phyloP scores from a whole-genome alignment of 2,888 invertebrate species.

The Callyntrura guangdongensis region DNA sequence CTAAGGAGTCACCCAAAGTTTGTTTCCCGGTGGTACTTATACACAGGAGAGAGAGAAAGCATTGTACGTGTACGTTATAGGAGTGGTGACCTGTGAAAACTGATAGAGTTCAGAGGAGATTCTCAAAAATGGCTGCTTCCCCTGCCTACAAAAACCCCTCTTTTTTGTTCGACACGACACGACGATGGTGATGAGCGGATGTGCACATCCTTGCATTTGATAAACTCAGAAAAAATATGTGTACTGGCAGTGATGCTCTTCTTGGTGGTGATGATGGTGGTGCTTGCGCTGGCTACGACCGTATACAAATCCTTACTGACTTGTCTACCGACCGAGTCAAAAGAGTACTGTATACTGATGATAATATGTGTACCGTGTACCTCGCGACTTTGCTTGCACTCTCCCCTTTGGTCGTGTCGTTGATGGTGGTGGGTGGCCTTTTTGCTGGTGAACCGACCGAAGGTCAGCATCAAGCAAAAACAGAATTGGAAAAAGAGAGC shows the following conservation, averaged over 20 bases:
- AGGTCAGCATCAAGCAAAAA: slow-evolving; percentile 71
- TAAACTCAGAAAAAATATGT: slow-evolving; percentile 46
- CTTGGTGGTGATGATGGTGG: slow-evolving; percentile 31
- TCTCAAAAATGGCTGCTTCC: slow-evolving; percentile 73
- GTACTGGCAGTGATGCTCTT: slow-evolving; percentile 43
- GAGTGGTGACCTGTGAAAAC: slow-evolving; percentile 57
- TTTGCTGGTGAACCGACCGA: slow-evolving; percentile 75
- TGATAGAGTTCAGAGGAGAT: slow-evolving; percentile 64
- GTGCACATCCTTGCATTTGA: slow-evolving; percentile 76
- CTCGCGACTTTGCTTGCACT: slow-evolving; percentile 72
- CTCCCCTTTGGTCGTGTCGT: slow-evolving; percentile 74
- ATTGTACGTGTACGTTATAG: neutral
- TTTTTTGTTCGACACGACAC: slow-evolving; percentile 61
- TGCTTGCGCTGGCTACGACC: slow-evolving; percentile 39
- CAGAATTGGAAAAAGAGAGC: slow-evolving; percentile 56
- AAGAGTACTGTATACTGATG: slow-evolving; percentile 47
- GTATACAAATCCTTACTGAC: slow-evolving; percentile 42
- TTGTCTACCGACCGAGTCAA: slow-evolving; percentile 38
- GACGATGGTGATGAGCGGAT: slow-evolving; percentile 72
- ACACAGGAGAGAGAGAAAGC: neutral
- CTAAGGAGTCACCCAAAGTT: neutral
- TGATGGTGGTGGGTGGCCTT: slow-evolving; percentile 75
- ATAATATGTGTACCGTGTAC: slow-evolving; percentile 54
- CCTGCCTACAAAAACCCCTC: slow-evolving; percentile 66
- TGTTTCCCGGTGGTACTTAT: slow-evolving; percentile 12